Percentiles rank a stretch among this genome's conserved stretches.
Evolutionary conservation across 2,888 invertebrate genomes (phyloP).

Genomic region (Drosophila nr. medialis): DNA sequence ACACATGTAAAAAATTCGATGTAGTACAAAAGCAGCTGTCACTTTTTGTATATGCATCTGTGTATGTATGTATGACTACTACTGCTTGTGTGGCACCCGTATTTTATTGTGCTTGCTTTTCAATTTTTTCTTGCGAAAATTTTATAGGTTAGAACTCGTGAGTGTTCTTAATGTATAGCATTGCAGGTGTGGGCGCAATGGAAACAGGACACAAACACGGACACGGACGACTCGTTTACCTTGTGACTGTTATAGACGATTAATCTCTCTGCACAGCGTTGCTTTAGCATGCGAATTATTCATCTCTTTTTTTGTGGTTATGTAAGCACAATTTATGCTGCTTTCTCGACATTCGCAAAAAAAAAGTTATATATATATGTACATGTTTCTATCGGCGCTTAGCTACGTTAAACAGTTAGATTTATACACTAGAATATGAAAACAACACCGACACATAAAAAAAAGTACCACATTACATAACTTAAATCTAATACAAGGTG

Average conservation of each 20-base stretch:
- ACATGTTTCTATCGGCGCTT: constrained; percentile 6
- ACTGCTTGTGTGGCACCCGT: constrained; percentile 59
- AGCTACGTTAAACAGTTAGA: constrained; percentile 17
- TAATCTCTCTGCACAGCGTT: constrained; percentile 8
- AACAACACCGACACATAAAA: constrained; percentile 67
- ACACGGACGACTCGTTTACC: constrained; percentile 41
- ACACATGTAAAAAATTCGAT: constrained; percentile 39
- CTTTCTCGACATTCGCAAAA: constrained; percentile 7
- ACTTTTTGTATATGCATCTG: constrained; percentile 12
- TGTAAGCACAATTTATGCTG: constrained; percentile 57
- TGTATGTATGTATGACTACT: constrained; percentile 16
- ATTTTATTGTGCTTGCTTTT: constrained; percentile 25
- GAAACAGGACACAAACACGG: constrained; percentile 33
- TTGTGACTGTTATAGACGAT: constrained; percentile 44
- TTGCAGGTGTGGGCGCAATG: constrained; percentile 18
- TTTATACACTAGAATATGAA: constrained; percentile 29
- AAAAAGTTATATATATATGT: constrained; percentile 6
- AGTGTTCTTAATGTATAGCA: constrained; percentile 39
- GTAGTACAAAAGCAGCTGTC: constrained; percentile 44
- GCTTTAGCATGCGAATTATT: constrained; percentile 21
- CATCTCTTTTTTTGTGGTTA: constrained; percentile 49
- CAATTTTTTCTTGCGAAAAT: constrained; percentile 47
- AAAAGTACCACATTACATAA: constrained; percentile 76
- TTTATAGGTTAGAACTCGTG: constrained; percentile 62
- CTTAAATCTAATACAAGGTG: constrained; percentile 71